Base-by-base conservation (phyloP, 2,113 vertebrate species). In the Machaerirhynchus nigripectus region DNA sequence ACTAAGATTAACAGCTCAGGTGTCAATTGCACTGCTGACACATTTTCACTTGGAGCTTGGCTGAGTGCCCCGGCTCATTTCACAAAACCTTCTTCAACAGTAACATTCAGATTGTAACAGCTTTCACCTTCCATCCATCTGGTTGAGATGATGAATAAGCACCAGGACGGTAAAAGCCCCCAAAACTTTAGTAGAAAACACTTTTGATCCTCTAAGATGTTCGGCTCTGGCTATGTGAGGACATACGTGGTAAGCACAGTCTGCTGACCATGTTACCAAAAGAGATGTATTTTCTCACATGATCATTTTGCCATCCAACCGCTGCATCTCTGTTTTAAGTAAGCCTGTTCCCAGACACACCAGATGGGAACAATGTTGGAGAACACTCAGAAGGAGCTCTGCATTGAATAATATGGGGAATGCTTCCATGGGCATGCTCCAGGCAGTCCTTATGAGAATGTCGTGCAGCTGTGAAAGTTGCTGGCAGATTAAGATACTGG, bases 121-220 rank as follows among this genome's bases (percentile, higher is more conserved):
- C 84, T 95, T 96, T 97, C 56, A 96, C 94, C 93, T 95, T 93
- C 91, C 52, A 67, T 92, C 89, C 86, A 52, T 92, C 80, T 94
- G 93, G 52, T 23, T 15, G 53, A 67, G 50, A 74, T 55, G 69
- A 83, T 73, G 87, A 93, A 90, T 71, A 78, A 81, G 60, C 24
- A 61, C 39, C 39, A 63, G 79, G 35, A 86, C n/a, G 64, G 50
- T 63, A 84, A 91, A 71, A 68, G 13, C 2, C 49, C 39, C 8
- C 46, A 13, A 44, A 77, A 93, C 47, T 74, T 88, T 46, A 63
- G 80, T 61, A 37, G 73, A 76, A 76, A 4, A 0, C 24, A 16
- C 60, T 80, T 83, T 63, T 56, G 61, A 39, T 42, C 47, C 18
- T 33, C 22, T n/a, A 30, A 39, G 35, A 13, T 49, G 5, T 69